These are phyloP conservation scores for Arrhopalites spinosus DNA, from an alignment of 2,888 invertebrate genomes.

Conservation along the genomic window DNA sequence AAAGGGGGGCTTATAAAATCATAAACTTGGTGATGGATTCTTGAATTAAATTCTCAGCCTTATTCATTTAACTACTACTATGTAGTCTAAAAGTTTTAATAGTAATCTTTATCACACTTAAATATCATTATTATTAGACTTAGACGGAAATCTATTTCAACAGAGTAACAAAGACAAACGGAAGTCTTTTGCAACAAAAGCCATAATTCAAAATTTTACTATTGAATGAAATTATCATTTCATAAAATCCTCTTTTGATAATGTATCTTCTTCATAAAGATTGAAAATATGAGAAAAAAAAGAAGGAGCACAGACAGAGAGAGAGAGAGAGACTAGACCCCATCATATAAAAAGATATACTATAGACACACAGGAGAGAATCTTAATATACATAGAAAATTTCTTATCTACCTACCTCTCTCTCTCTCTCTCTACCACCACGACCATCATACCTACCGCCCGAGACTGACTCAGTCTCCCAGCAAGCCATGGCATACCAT, in stretches of 20 bases:
- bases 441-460: neutral
- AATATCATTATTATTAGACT: neutral
- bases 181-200: conserved; percentile 10
- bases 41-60: neutral
- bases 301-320: neutral
- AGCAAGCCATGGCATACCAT: neutral
- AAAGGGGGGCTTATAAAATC: neutral
- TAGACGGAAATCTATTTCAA: conserved; percentile 11
- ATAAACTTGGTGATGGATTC: neutral
- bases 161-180: conserved; percentile 2
- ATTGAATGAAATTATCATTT: conserved; percentile 14
- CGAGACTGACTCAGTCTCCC: neutral
- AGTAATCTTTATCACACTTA: neutral
- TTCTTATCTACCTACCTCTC: neutral
- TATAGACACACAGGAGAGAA: neutral
- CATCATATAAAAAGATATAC: neutral
- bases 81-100: too few relatives aligned
- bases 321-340: neutral
- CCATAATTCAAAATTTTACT: conserved; percentile 10
- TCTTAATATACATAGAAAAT: neutral
- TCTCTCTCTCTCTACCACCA: neutral
- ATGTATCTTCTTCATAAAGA: neutral
- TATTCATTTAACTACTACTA: too few relatives aligned
- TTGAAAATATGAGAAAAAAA: neutral
- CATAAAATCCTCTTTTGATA: conserved; percentile 16